These are phyloP conservation scores for Glyphotaelius pellucidus DNA, from an alignment of 2,888 invertebrate species.

Conservation along the genomic window DNA sequence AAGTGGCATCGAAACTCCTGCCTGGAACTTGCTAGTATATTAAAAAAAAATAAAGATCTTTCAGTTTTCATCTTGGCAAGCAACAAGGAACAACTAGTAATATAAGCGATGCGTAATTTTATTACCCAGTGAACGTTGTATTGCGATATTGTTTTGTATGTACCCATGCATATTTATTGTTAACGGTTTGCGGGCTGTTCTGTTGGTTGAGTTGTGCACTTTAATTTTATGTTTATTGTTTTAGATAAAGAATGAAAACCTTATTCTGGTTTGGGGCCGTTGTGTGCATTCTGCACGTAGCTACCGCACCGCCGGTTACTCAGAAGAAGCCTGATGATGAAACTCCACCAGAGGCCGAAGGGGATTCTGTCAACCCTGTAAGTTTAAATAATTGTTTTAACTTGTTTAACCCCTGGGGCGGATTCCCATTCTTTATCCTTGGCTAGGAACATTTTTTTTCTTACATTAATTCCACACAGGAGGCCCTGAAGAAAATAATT, in stretches of 20 bases:
- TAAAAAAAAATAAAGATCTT: no score
- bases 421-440: no score
- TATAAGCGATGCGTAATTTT: neutral
- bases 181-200: neutral
- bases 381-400: neutral
- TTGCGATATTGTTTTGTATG: neutral
- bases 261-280: conserved; percentile 17
- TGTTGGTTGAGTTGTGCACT: neutral
- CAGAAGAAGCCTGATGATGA: conserved; percentile 73
- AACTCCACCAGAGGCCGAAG: conserved; percentile 70
- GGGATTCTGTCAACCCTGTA: conserved; percentile 73
- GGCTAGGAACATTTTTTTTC: no score
- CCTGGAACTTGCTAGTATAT: no score
- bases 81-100: no score
- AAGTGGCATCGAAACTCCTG: no score
- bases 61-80: no score
- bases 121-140: neutral
- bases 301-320: conserved; percentile 76
- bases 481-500: no score
- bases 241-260: conserved; percentile 32
- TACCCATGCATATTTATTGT: neutral
- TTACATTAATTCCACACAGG: no score
- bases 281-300: conserved; percentile 52
- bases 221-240: conserved; percentile 9
- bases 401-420: no score